Conservation (phyloP, 2,888 invertebrate species). For the Rhamnusium bicolor region DNA sequence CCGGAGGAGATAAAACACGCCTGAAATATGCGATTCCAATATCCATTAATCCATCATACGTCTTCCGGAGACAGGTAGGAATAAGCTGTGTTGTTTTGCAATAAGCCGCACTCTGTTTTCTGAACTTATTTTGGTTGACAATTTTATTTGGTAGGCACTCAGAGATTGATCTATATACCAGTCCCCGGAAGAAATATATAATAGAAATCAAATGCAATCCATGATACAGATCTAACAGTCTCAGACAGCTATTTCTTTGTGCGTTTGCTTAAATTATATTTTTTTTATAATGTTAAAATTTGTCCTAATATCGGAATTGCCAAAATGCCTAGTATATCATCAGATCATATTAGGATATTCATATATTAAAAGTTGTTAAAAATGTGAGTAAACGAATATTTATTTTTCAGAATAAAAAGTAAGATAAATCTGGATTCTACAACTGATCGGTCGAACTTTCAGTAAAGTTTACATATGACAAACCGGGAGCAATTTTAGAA, state of each 20-base stretch:
- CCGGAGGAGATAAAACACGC: constrained; percentile 64
- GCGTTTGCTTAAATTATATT: too few relatives aligned
- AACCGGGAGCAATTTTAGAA: too few relatives aligned
- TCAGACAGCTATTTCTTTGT: not conserved
- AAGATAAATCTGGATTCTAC: too few relatives aligned
- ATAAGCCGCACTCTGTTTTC: constrained; percentile 7
- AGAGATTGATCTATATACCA: constrained; percentile 18
- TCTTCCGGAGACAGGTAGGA: constrained; percentile 67
- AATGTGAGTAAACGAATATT: too few relatives aligned
- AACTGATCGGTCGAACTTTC: too few relatives aligned
- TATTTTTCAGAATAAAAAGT: too few relatives aligned
- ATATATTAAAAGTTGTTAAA: too few relatives aligned
- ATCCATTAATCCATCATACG: constrained; percentile 87
- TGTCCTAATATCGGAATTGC: too few relatives aligned
- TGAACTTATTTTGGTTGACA: constrained; percentile 24
- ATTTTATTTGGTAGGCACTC: constrained; percentile 19
- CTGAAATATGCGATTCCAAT: constrained; percentile 80
- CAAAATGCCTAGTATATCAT: too few relatives aligned
- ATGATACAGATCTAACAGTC: not conserved
- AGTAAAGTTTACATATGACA: too few relatives aligned
- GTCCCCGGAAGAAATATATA: not conserved
- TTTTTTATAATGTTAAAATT: too few relatives aligned
- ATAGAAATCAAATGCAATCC: not conserved
- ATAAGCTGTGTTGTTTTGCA: constrained; percentile 49
- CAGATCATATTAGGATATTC: too few relatives aligned